phyloP scores from a whole-genome alignment of 2,888 invertebrate genomes.

The Liopterus haemorrhoidalis region DNA sequence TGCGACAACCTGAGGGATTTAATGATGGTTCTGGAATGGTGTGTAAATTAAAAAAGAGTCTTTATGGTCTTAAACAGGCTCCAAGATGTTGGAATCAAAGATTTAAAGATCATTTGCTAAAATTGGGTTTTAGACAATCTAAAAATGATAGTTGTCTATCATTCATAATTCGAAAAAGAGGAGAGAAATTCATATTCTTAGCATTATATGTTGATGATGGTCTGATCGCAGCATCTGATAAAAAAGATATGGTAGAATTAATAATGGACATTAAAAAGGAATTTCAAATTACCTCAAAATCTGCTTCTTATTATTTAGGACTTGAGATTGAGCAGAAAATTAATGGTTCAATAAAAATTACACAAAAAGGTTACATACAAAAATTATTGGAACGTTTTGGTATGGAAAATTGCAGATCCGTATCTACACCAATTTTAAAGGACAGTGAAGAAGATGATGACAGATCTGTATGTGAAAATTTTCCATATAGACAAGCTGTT shows the following conservation, averaged over 20 bases:
- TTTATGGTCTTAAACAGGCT: background rate
- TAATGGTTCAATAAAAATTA: constrained; percentile 1
- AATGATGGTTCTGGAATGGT: too few relatives aligned
- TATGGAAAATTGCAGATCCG: too few relatives aligned
- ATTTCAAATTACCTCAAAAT: constrained; percentile 20
- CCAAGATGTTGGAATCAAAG: constrained; percentile 3
- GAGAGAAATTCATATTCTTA: constrained; percentile 2
- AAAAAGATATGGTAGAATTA: constrained; percentile 15
- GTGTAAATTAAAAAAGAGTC: background rate
- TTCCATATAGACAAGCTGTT: constrained; percentile 14
- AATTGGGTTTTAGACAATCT: background rate
- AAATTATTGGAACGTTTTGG: constrained; percentile 13
- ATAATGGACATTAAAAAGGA: constrained; percentile 11
- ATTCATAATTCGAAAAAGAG: constrained; percentile 3
- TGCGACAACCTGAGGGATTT: too few relatives aligned
- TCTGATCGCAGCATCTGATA: constrained; percentile 19
- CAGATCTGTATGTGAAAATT: too few relatives aligned
- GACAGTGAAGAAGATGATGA: too few relatives aligned
- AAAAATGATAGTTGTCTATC: too few relatives aligned
- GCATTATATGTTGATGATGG: constrained; percentile 20
- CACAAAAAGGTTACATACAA: constrained; percentile 3
- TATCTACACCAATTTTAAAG: too few relatives aligned
- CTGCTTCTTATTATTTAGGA: constrained; percentile 24
- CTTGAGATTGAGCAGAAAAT: constrained; percentile 24
- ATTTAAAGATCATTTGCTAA: background rate